phyloP scores from a whole-genome alignment of 2,888 invertebrate genomes.

The Aleiodes alternator region DNA sequence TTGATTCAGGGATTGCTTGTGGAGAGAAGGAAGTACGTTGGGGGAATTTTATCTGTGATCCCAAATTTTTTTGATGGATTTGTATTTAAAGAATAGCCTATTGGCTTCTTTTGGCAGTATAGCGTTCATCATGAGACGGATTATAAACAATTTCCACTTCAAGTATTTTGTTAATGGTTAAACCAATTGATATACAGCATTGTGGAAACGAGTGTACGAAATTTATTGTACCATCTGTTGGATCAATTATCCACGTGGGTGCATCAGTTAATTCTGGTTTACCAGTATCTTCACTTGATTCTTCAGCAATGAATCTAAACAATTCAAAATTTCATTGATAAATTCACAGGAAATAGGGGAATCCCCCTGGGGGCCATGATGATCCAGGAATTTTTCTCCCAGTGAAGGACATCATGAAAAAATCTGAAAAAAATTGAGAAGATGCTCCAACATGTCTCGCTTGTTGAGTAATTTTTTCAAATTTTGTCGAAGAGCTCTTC shows the following conservation, averaged over 20 bases:
- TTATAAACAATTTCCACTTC: constrained; percentile 86
- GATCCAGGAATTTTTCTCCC: background rate
- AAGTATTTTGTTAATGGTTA: constrained; percentile 78
- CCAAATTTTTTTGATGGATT: constrained; percentile 77
- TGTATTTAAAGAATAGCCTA: constrained; percentile 88
- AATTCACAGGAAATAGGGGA: too few species aligned
- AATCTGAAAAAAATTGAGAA: too few species aligned
- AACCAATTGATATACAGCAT: constrained; percentile 82
- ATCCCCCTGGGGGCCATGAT: too few species aligned
- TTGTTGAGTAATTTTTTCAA: too few species aligned
- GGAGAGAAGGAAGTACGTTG: too few species aligned
- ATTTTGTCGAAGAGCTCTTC: too few species aligned
- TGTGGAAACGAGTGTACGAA: constrained; percentile 84
- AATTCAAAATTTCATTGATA: background rate
- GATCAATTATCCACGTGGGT: constrained; percentile 92
- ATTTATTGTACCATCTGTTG: constrained; percentile 92
- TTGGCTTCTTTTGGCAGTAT: constrained; percentile 82
- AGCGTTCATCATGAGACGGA: constrained; percentile 83
- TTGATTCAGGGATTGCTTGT: background rate
- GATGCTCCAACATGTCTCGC: too few species aligned
- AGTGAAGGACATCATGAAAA: too few species aligned
- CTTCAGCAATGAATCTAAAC: constrained; percentile 88
- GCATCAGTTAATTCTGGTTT: constrained; percentile 81
- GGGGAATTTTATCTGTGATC: too few species aligned
- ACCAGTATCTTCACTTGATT: constrained; percentile 76